Base-by-base conservation (phyloP, 1,140 invertebrate species). In the Babylonia areolata region DNA sequence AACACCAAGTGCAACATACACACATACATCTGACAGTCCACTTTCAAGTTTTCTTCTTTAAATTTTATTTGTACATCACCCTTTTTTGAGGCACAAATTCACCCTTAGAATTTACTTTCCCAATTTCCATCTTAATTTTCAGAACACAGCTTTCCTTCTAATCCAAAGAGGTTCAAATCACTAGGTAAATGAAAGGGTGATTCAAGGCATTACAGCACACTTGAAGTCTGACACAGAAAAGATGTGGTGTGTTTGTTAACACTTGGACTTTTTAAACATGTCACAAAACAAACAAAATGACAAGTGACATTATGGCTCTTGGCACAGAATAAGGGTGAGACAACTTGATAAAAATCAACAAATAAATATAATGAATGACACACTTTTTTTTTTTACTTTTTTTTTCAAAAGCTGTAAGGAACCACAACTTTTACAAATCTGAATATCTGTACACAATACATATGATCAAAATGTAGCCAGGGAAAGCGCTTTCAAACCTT, bases 1-100 rank as follows among this genome's bases (percentile, higher is more conserved):
- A 15, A 80, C 78, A 80, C 78, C 78, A 58, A 80, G 78, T 80
- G 78, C 78, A 80, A 80, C 78, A 80, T 31, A 80, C 42, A 80
- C 78, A 80, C 78, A 80, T 42, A 80, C 78, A 73, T 37, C 35
- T 73, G 71, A 40, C 9, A 1, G 40, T 64, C 23, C 28, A 12
- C 58, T 51, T 51, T 9, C 46, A 51, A n/a, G n/a, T n/a, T n/a
- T n/a, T n/a, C n/a, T n/a, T n/a, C n/a, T n/a, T n/a, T n/a, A n/a
- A n/a, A n/a, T n/a, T n/a, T n/a, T n/a, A n/a, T 23, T 23, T 64
- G 28, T 64, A n/a, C 58, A 0, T 20, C 58, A 64, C 5, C 20
- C 58, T 64, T 64, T 64, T 23, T n/a, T 6, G 5, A 28, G 17
- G 58, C 9, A 64, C 17, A 64, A 28, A 64, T 64, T 23, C 28